These are phyloP conservation scores for Tricholauxania praeusta DNA, from an alignment of 2,888 invertebrate genomes.

Conservation along the genomic window DNA sequence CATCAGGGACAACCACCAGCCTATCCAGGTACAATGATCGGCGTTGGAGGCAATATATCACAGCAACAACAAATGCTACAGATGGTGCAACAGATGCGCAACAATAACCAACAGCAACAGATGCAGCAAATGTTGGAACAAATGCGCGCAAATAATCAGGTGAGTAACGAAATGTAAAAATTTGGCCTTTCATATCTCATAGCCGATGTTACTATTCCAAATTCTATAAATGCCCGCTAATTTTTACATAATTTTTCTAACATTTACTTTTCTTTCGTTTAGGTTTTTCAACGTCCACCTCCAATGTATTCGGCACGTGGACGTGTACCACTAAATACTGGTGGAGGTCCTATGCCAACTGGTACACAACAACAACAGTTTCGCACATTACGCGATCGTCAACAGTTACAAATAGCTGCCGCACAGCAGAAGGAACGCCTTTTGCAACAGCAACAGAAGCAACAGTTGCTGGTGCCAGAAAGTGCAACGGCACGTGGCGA, in stretches of 20 bases:
- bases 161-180: conserved; percentile 1
- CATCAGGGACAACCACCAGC: conserved; percentile 57
- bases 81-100: conserved; percentile 33
- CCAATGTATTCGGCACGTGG: conserved; percentile 64
- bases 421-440: conserved; percentile 78
- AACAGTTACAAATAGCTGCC: conserved; percentile 62
- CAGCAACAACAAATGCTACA: conserved; percentile 49
- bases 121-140: conserved; percentile 54
- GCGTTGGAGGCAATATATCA: conserved; percentile 29
- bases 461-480: conserved; percentile 84
- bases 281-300: conserved; percentile 66
- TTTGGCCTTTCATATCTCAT: too few relatives aligned
- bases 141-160: conserved; percentile 58
- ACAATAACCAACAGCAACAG: conserved; percentile 57
- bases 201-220: background rate
- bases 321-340: conserved; percentile 61
- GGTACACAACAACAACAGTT: conserved; percentile 50
- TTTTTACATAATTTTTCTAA: background rate
- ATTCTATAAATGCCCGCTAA: background rate
- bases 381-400: conserved; percentile 57
- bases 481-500: conserved; percentile 75
- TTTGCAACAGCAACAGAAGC: conserved; percentile 83
- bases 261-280: background rate
- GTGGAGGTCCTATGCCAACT: conserved; percentile 52
- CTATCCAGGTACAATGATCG: conserved; percentile 56